Evolutionary conservation across 2,113 vertebrate species (phyloP).

Genomic region (Tragelaphus imberbis): DNA sequence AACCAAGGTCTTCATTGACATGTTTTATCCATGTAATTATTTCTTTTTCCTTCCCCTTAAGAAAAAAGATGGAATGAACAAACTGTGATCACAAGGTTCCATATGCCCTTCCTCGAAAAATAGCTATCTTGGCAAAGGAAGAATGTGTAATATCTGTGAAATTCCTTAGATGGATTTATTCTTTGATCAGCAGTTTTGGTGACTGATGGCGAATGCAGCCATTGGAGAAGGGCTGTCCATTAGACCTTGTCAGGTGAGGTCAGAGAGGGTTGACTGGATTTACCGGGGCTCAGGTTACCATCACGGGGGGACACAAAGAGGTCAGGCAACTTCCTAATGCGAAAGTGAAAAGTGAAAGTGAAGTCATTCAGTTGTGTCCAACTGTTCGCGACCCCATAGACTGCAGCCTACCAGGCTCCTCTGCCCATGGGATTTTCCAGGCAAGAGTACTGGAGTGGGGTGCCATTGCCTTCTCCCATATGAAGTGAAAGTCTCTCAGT

Average conservation of each 20-base stretch:
- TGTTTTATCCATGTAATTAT: neutral
- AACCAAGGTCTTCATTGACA: neutral
- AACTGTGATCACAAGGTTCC: neutral
- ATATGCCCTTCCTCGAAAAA: neutral
- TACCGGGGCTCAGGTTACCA: neutral
- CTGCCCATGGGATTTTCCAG: too few species aligned
- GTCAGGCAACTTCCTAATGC: neutral
- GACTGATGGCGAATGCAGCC: neutral
- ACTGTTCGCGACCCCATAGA: accelerated
- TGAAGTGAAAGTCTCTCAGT: neutral
- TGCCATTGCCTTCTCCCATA: neutral
- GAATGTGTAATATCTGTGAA: neutral
- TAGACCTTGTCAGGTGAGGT: neutral
- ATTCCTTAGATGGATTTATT: neutral
- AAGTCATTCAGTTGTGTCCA: too few species aligned
- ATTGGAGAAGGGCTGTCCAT: neutral
- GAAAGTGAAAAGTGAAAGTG: too few species aligned
- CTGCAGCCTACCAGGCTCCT: too few species aligned
- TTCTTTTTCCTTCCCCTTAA: neutral
- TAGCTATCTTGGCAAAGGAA: neutral
- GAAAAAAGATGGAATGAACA: neutral
- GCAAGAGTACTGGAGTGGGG: too few species aligned
- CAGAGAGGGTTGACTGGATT: neutral
- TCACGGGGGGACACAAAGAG: neutral
- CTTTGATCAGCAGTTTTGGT: neutral